Base-by-base conservation (phyloP, 2,113 vertebrate species). In the Actinemys pallida region DNA sequence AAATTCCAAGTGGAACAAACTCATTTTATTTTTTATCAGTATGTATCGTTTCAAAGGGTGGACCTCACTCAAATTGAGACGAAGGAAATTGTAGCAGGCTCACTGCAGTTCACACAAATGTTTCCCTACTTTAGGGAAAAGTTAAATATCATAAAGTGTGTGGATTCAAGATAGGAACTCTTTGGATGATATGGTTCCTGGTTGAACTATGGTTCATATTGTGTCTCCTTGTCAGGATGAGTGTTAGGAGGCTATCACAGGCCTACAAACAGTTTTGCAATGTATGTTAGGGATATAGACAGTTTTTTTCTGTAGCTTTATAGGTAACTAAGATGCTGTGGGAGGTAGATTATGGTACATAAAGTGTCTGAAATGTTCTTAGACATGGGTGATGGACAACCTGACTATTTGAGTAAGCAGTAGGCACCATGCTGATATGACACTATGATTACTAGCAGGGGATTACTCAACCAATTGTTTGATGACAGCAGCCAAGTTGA, bases 381-480 rank as follows among this genome's bases (percentile, higher is more conserved):
- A 10, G 45, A 72, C 35, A n/a, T 42, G 31, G 81, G 42, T 29
- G 31, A 56, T 27, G 87, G 62, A 54, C 49, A 54, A 9, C 83
- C 31, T 56, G 90, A 50, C 14, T 1, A 1, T 85, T 17, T 4
- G 72, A 45, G 20, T 76, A 45, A 45, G 42, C 24, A 45, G 39
- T 25, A 24, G n/a, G 6, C 7, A 8, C 80, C 79, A 86, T 52
- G 3, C 52, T 79, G 31, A 69, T 69, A 7, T 76, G 42, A 47
- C 45, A 22, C 0, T 0, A 8, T 91, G 57, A 19, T 29, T 81
- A 42, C 14, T 83, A 47, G 29, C 24, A 69, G 31, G 49, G 22
- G 14, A 45, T 91, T 19, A 14, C 62, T 78, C 0, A 0, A 29
- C 8, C 78, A 90, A 1, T 35, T 8, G 5, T 0, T 1, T 83